These are phyloP conservation scores for Heliconius ethilla DNA, from an alignment of 2,888 invertebrate species.

Conservation along the genomic window DNA sequence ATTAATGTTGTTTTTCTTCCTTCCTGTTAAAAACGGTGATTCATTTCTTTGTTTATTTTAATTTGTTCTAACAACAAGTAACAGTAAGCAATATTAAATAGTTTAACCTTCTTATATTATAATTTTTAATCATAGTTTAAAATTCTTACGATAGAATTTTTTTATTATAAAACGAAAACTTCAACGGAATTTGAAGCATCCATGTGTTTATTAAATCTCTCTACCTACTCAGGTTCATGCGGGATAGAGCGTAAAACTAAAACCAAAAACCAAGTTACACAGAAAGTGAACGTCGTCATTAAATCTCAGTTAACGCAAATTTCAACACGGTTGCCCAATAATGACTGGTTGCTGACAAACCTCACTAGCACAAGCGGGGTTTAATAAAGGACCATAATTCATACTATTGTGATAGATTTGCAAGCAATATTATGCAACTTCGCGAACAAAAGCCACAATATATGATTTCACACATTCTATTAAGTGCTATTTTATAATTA, in stretches of 20 bases:
- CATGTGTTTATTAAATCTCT: no score
- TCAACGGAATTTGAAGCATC: no score
- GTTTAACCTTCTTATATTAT: no score
- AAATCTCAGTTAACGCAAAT: constrained; percentile 4
- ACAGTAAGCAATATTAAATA: no score
- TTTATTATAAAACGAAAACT: no score
- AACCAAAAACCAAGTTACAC: background rate
- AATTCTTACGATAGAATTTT: no score
- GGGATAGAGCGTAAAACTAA: background rate
- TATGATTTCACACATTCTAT: constrained; percentile 10
- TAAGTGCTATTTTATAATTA: constrained; percentile 2
- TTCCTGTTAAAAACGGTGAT: background rate
- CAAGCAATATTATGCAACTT: constrained; percentile 25
- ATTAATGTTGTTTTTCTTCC: background rate
- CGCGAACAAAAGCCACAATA: constrained; percentile 14
- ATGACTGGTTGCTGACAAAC: constrained; percentile 20
- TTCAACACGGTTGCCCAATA: constrained; percentile 13
- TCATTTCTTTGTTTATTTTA: background rate
- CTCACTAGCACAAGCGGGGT: constrained; percentile 1
- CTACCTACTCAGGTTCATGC: background rate
- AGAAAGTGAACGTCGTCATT: background rate
- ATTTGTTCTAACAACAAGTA: no score
- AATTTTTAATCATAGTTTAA: no score
- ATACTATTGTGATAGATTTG: constrained; percentile 26
- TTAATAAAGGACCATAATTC: constrained; percentile 24